Base-by-base conservation (phyloP, 2,888 invertebrate species). In the Stenotaenia linearis region DNA sequence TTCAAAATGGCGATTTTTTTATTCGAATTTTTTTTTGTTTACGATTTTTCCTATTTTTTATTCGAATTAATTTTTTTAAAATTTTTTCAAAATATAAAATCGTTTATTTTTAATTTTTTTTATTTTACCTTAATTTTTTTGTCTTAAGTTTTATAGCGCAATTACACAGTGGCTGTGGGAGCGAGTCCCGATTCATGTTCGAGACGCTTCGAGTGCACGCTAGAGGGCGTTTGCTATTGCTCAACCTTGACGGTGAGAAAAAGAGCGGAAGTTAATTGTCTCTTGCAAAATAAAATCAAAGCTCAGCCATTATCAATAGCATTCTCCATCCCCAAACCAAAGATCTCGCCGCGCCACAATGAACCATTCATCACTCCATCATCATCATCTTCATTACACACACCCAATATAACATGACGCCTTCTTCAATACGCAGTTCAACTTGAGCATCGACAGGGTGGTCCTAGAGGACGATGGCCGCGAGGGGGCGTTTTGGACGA, bases 131-230 rank as follows among this genome's bases (percentile, higher is more conserved):
- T 23, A 18, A 25, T 69, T 69, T 69, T 69, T 69, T 69, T 69
- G 28, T 69, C 69, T 69, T 69, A 25, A 69, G 69, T 69, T 69
- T 69, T 69, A 69, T 69, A 69, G 69, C 69, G 69, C 69, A 69
- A 69, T 69, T 69, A 69, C 69, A 69, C 69, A 69, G 69, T 69
- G 69, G 69, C 69, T 69, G 69, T 69, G 69, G 69, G 69, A 69
- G 69, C 69, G 69, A 69, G 69, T 69, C 69, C 69, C 69, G 69
- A 69, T 69, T 69, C 69, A 69, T 69, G 69, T 69, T 69, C 69
- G 69, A 69, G 69, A 28, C 69, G 69, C 69, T 69, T 50, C 69
- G 25, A 69, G 69, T 69, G 69, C 69, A 69, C 69, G 69, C 69
- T 69, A 69, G 69, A 69, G 69, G 69, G 69, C 69, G 69, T 69